phyloP scores from a whole-genome alignment of 37 sponge, comb jelly and placozoan genomes.

The Aphrocallistes beatrix region DNA sequence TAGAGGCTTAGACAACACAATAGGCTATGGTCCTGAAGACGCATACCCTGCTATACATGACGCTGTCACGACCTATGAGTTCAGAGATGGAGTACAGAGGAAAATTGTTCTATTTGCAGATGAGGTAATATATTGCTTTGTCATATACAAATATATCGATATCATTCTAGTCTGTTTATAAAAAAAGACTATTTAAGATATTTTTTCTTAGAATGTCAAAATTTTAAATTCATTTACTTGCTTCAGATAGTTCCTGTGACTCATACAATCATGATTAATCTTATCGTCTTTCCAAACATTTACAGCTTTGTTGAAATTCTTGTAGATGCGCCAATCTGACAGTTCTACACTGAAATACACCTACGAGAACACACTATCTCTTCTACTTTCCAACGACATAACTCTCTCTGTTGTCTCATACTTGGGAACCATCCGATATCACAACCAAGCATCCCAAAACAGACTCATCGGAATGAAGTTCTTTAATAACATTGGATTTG shows the following conservation, averaged over 20 bases:
- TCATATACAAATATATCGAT: too few relatives aligned
- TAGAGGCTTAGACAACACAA: not conserved
- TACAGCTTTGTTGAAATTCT: too few relatives aligned
- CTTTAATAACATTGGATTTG: conserved; percentile 1
- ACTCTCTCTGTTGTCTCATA: not conserved
- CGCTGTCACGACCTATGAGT: not conserved
- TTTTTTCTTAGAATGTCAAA: too few relatives aligned
- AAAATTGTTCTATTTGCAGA: not conserved
- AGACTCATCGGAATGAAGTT: not conserved
- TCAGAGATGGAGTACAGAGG: conserved; percentile 5
- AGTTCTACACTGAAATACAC: not conserved
- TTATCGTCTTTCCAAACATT: too few relatives aligned
- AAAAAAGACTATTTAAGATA: too few relatives aligned
- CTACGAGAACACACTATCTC: not conserved
- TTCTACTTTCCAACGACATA: not conserved
- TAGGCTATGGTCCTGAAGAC: not conserved
- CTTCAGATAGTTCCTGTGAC: too few relatives aligned
- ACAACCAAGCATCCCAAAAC: not conserved
- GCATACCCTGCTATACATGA: not conserved
- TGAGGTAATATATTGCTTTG: too few relatives aligned
- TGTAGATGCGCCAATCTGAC: not conserved
- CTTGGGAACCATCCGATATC: not conserved
- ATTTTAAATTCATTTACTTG: too few relatives aligned
- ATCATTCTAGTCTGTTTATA: too few relatives aligned
- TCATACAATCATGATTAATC: too few relatives aligned